Base-by-base conservation (phyloP, 1,140 invertebrate genomes). In the Drosophila sp. region DNA sequence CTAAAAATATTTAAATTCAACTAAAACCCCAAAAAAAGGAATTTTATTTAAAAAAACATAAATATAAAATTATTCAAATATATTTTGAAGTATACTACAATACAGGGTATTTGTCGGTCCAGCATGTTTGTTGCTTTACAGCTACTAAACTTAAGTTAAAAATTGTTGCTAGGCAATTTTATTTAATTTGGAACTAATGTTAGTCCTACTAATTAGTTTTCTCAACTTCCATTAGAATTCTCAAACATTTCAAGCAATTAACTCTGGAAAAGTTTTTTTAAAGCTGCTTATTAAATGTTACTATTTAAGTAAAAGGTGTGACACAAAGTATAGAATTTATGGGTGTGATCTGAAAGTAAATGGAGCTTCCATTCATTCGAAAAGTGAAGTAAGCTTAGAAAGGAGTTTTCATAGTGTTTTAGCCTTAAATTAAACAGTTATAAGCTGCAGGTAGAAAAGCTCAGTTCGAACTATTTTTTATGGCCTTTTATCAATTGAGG, bases 401-500 rank as follows among this genome's bases (percentile, higher is more conserved):
- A 70, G 48, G 58, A 62, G 48, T 45, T 63, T 64, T 18, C 14
- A 5, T 43, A 9, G 36, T 40, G 16, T 34, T 34, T 48, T 48
- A 45, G 34, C 53, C 40, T 57, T 38, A 13, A 36, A 36, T 8
- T 18, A 11, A n/a, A 8, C 9, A 46, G n/a, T n/a, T n/a, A 16
- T 25, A 13, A 48, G 32, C 46, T 29, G 45, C 13, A 40, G 13
- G 4, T 32, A 9, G 7, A 65, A 45, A 45, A 54, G 40, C 11
- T 53, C 9, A 21, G 4, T 21, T 1, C 4, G 21, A 21, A 21
- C 38, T 11, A 9, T 29, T 46, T 25, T 67, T 50, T 50, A 67
- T 67, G 16, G n/a, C 29, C 14, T 32, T 18, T 67, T 58, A 67
- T 67, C 64, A 67, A 41, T 67, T 25, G 25, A 29, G n/a, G 45